Evolutionary conservation across 2,888 invertebrate species (phyloP).

Genomic region (Ypsolopha sequella): DNA sequence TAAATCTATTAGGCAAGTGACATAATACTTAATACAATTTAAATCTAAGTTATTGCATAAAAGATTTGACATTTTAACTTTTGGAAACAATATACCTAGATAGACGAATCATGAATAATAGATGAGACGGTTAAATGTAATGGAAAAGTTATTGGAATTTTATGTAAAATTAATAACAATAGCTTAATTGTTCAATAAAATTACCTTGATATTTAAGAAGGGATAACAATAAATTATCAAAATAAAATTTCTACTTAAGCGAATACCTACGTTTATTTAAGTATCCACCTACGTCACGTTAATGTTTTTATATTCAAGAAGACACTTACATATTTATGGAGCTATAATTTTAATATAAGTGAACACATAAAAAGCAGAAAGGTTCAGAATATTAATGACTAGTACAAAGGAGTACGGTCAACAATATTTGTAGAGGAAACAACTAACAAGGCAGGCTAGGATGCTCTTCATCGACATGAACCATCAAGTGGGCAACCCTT

Average conservation of each 20-base stretch:
- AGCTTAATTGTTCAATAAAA: conserved; percentile 35
- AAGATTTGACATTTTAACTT: conserved; percentile 47
- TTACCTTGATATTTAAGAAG: not conserved
- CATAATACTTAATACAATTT: conserved; percentile 64
- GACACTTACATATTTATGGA: not conserved
- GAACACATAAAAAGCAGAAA: not conserved
- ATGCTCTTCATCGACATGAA: conserved; percentile 31
- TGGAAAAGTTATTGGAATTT: conserved; percentile 47
- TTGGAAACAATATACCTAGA: conserved; percentile 64
- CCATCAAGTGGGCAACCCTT: conserved; percentile 60
- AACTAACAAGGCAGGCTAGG: conserved; percentile 27
- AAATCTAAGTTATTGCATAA: conserved; percentile 61
- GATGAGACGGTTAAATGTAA: conserved; percentile 35
- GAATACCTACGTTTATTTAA: not conserved
- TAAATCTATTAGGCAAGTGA: conserved; percentile 60
- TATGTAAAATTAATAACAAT: conserved; percentile 49
- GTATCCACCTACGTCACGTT: not conserved
- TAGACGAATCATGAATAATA: conserved; percentile 51
- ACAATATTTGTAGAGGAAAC: conserved; percentile 49
- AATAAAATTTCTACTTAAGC: not conserved
- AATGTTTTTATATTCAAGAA: not conserved
- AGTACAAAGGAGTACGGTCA: conserved; percentile 14
- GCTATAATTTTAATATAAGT: conserved; percentile 1
- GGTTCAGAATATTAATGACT: conserved; percentile 19
- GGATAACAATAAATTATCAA: not conserved